Evolutionary conservation across 2,888 invertebrate genomes (phyloP).

Genomic region (Conops quadrifasciatus): DNA sequence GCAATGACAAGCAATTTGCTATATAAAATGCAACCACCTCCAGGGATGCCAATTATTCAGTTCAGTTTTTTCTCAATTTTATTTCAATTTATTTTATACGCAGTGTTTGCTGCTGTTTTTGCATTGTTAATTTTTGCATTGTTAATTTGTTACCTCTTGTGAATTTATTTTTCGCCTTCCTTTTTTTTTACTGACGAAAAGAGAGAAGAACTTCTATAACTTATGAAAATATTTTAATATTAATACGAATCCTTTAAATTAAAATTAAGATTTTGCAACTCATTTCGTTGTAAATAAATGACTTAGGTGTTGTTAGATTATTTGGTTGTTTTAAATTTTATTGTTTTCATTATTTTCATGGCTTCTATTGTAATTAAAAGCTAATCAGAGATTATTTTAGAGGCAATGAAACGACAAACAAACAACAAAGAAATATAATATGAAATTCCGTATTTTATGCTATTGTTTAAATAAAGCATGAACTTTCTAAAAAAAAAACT

Average conservation of each 20-base stretch:
- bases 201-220: not conserved
- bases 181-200: not conserved
- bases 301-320: too few species aligned
- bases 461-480: too few species aligned
- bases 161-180: not conserved
- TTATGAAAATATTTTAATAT: too few species aligned
- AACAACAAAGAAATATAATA: not conserved
- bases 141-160: not conserved
- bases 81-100: not conserved
- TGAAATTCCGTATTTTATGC: not conserved
- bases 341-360: constrained; percentile 11
- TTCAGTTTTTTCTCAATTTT: too few species aligned
- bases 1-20: too few species aligned
- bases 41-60: too few species aligned
- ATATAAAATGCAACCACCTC: too few species aligned
- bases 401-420: not conserved
- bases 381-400: constrained; percentile 49
- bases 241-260: not conserved
- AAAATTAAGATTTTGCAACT: not conserved
- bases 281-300: not conserved
- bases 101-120: not conserved
- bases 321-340: not conserved
- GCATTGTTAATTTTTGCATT: not conserved
- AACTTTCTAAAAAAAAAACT: too few species aligned
- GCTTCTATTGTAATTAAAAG: constrained; percentile 46